A percentile compares a stretch with the other conserved stretches of the same genome.
Conservation (phyloP, 1,140 invertebrate genomes). For the Pollicipes pollicipes region DNA sequence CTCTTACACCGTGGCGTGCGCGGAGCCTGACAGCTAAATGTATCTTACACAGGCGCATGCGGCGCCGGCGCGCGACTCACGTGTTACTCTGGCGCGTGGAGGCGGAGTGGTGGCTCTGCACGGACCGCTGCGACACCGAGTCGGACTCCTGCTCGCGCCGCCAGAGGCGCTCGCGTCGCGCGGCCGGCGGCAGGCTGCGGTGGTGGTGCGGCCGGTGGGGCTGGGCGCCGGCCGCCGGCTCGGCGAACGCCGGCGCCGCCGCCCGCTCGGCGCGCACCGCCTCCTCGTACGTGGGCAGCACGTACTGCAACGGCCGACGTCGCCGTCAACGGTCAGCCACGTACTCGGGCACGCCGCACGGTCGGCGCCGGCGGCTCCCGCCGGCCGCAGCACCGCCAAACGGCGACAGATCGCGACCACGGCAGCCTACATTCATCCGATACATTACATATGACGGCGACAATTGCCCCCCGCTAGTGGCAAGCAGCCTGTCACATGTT, state of each 20-base stretch:
- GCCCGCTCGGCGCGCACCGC: slow-evolving; percentile 23
- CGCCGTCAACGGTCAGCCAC: no score
- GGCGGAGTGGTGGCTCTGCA: neutral
- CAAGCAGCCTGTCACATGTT: no score
- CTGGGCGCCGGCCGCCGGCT: neutral
- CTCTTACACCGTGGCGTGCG: no score
- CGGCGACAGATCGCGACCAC: no score
- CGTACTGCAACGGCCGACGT: slow-evolving; percentile 25
- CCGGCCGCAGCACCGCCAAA: no score
- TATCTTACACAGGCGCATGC: no score
- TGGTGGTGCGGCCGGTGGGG: neutral
- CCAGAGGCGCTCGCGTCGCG: neutral
- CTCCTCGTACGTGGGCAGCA: slow-evolving; percentile 29
- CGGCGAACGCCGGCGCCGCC: neutral
- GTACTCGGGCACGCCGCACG: no score
- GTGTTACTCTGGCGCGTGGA: neutral
- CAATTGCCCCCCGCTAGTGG: no score
- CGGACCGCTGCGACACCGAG: neutral
- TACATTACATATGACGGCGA: no score
- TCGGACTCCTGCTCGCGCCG: neutral
- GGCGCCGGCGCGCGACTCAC: neutral
- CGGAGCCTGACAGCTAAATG: no score
- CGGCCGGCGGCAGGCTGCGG: neutral
- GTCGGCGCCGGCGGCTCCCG: no score
- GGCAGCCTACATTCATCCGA: no score